Conservation (phyloP, 1,140 invertebrate genomes). For the Microplitis demolitor region DNA sequence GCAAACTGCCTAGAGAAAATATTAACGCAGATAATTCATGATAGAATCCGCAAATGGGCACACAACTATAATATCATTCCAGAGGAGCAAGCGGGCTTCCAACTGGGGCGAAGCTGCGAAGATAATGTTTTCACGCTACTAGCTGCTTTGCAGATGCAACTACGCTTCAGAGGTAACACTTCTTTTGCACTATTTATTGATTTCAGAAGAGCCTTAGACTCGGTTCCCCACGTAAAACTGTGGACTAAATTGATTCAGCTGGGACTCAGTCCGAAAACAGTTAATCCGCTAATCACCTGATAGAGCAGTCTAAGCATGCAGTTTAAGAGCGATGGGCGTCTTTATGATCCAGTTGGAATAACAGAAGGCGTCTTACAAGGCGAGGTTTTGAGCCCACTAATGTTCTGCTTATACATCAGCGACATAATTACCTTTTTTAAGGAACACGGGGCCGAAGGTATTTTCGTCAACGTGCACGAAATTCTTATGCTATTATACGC, state of each 20-base stretch:
- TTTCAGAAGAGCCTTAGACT: constrained; percentile 8
- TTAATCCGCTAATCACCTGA: neutral
- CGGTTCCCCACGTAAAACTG: constrained; percentile 1
- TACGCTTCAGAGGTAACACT: too few species aligned
- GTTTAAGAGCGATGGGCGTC: neutral
- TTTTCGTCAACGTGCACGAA: neutral
- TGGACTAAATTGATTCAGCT: constrained; percentile 6
- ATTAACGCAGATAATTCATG: constrained; percentile 22
- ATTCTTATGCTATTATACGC: constrained; percentile 1
- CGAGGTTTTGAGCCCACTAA: constrained; percentile 9
- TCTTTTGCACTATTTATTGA: constrained; percentile 19
- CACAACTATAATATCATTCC: constrained; percentile 21
- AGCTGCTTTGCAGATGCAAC: too few species aligned
- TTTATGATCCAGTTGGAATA: neutral
- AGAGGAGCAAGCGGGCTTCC: constrained; percentile 30
- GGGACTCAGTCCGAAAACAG: neutral
- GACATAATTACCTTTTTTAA: constrained; percentile 10
- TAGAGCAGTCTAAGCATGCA: constrained; percentile 1
- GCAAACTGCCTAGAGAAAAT: constrained; percentile 22
- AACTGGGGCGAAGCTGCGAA: neutral
- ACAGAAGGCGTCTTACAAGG: constrained; percentile 13
- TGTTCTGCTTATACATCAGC: constrained; percentile 6
- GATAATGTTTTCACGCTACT: constrained; percentile 21
- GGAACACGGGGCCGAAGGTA: neutral
- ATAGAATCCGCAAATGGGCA: constrained; percentile 27